Percentiles rank a stretch among this genome's conserved stretches.
Conservation (phyloP, 92 coral and sea anemone species). For the Pocillopora grandis region DNA sequence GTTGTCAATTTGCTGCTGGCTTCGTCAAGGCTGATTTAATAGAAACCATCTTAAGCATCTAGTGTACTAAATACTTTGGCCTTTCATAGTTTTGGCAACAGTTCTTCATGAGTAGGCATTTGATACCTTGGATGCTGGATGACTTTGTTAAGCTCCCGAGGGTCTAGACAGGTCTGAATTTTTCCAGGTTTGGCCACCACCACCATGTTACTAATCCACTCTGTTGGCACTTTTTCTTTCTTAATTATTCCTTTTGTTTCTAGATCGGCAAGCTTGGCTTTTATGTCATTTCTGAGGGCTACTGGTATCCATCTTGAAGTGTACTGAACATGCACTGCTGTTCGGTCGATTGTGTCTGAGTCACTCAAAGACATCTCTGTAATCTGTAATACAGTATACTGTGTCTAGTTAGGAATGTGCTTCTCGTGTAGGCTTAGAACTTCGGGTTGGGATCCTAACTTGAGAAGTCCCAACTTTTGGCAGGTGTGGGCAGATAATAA, state of each 20-base stretch:
- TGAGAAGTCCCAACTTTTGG: no score
- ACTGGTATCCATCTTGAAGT: slow-evolving; percentile 40
- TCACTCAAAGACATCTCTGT: slow-evolving; percentile 47
- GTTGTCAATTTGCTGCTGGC: slow-evolving; percentile 53
- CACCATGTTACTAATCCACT: slow-evolving; percentile 54
- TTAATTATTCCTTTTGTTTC: slow-evolving; percentile 44
- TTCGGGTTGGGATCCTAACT: slow-evolving; percentile 25
- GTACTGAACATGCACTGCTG: slow-evolving; percentile 38
- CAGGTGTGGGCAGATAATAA: no score
- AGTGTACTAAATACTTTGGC: slow-evolving; percentile 49
- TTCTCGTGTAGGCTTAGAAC: neutral
- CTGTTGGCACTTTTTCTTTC: slow-evolving; percentile 58
- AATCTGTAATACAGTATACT: slow-evolving; percentile 20
- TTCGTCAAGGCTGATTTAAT: slow-evolving; percentile 51
- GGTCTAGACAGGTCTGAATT: slow-evolving; percentile 53
- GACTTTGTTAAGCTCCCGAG: slow-evolving; percentile 54
- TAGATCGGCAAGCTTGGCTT: slow-evolving; percentile 54
- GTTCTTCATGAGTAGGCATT: slow-evolving; percentile 56
- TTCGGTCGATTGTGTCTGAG: slow-evolving; percentile 48
- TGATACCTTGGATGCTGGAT: slow-evolving; percentile 39
- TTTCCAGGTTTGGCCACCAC: slow-evolving; percentile 55
- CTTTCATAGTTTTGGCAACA: slow-evolving; percentile 51
- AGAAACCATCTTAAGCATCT: slow-evolving; percentile 58
- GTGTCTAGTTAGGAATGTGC: slow-evolving; percentile 29
- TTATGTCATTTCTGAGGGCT: slow-evolving; percentile 41